Percentiles rank a stretch among this genome's conserved stretches.
Conservation (phyloP, 1,140 invertebrate genomes). For the Hyles euphorbiae region DNA sequence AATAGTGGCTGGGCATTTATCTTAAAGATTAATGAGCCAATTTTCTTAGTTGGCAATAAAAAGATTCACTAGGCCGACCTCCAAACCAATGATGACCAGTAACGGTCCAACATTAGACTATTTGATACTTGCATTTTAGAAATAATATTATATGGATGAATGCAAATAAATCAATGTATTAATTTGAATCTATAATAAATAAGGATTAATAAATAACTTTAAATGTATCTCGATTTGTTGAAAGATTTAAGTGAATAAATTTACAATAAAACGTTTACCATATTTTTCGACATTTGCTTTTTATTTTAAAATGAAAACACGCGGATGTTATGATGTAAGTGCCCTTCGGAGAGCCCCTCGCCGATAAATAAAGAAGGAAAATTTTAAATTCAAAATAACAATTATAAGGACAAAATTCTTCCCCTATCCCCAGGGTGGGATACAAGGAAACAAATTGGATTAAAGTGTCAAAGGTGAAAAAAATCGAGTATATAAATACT, state of each 20-base stretch:
- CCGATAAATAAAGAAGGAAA: conserved; percentile 31
- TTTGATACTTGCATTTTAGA: conserved; percentile 22
- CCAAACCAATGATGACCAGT: conserved; percentile 34
- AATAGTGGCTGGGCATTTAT: conserved; percentile 72
- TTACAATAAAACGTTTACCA: too few relatives aligned
- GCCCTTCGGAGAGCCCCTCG: neutral
- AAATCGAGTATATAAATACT: conserved; percentile 61
- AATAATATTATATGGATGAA: conserved; percentile 6
- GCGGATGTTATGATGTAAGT: neutral
- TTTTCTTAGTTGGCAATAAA: conserved; percentile 75
- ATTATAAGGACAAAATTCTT: conserved; percentile 64
- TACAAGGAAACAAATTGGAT: conserved; percentile 72
- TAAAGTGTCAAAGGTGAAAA: conserved; percentile 75
- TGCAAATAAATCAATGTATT: neutral
- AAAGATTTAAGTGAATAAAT: too few relatives aligned
- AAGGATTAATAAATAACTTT: neutral
- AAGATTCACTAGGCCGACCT: conserved; percentile 65
- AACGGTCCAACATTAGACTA: conserved; percentile 36
- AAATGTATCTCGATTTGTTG: too few relatives aligned
- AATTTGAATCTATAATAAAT: neutral
- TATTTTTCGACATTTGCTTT: too few relatives aligned
- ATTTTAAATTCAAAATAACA: conserved; percentile 63
- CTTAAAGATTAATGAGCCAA: conserved; percentile 75
- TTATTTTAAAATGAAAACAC: neutral
- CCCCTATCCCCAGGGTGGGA: conserved; percentile 56